Percentiles rank a stretch among this genome's conserved stretches.
Conservation (phyloP, 2,113 vertebrate genomes). For the Gulo gulo region DNA sequence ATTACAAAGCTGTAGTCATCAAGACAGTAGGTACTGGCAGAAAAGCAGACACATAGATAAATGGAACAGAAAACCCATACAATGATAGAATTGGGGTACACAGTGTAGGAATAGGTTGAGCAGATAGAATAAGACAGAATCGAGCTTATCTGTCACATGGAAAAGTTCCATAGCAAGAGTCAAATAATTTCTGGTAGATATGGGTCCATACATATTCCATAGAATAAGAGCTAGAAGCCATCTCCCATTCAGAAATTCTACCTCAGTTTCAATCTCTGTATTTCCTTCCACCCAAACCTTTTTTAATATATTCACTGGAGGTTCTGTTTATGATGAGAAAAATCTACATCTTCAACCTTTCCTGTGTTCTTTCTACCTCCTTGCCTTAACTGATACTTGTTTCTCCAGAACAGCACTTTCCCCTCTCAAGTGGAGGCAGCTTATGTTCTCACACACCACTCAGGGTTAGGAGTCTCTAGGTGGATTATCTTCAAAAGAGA, state of each 20-base stretch:
- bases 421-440: background rate
- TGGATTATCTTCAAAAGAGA: background rate
- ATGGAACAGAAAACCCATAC: background rate
- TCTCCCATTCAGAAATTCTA: background rate
- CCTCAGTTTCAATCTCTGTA: background rate
- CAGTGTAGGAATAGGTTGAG: background rate
- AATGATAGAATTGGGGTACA: background rate
- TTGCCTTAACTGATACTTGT: background rate
- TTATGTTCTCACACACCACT: background rate
- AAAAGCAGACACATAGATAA: too few species aligned
- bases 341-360: background rate
- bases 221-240: background rate
- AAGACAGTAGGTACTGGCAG: too few species aligned
- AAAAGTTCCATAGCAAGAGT: background rate
- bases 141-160: background rate
- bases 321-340: background rate
- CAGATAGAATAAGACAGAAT: background rate
- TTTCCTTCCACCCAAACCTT: background rate
- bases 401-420: background rate
- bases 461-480: background rate
- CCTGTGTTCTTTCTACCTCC: background rate
- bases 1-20: background rate
- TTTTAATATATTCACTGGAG: background rate
- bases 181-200: background rate
- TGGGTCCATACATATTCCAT: background rate